Base-by-base conservation (phyloP, 1,140 invertebrate species). In the Pogonognathellus flavescens region DNA sequence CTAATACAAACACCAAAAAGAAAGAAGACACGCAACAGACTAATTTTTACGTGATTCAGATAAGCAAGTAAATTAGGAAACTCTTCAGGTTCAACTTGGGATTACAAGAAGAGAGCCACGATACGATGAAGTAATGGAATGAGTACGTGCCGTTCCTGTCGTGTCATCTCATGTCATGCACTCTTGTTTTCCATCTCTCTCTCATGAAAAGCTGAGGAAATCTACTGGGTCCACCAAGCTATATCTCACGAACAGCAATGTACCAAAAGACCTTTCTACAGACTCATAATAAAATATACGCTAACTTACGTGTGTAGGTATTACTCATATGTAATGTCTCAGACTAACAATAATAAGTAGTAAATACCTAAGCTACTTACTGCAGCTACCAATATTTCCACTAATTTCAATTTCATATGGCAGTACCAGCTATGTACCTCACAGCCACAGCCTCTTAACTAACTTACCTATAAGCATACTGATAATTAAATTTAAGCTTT, bases 21-120 rank as follows among this genome's bases (percentile, higher is more conserved):
- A 83, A 50, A 55, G 50, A 81, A 41, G 55, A 84, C 84, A 85
- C 84, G 84, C 84, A 85, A 85, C 84, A 85, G 76, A 85, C 76
- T 85, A 85, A 85, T 85, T 85, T 85, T 76, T 85, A 81, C 76
- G 72, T 82, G 84, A 57, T 66, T 16, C 76, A 50, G 84, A 85
- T 85, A 85, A 85, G 70, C 31, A 53, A 82, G 55, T n/a, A 85
- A 85, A 85, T 85, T 85, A 85, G 84, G 84, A 85, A 85, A 81
- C 84, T 85, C 84, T 41, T 85, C 84, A 85, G 84, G 84, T 80
- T 83, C 53, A 59, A 31, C 53, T 25, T 59, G 60, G 31, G 53
- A 60, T 83, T 66, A 55, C 31, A 16, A 84, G 18, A 10, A 57
- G 16, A 72, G 50, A 80, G 83, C 31, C 60, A 84, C 20, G 72